Conservation (phyloP, 2,888 invertebrate genomes). For the Drosophila helvetica region DNA sequence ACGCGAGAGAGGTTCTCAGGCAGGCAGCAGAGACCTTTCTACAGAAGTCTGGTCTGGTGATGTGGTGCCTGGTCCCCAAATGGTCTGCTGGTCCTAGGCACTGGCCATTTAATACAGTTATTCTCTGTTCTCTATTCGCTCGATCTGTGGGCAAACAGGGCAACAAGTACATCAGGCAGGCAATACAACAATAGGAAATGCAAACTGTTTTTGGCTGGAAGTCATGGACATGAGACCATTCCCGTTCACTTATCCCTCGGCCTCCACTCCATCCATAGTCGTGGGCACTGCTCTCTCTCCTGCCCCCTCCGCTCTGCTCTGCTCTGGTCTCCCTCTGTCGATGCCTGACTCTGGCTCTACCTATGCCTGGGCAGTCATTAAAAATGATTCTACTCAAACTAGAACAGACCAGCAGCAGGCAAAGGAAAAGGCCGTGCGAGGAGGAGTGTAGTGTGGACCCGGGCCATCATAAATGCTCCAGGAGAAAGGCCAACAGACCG, state of each 20-base stretch:
- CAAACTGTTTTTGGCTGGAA: slow-evolving; percentile 59
- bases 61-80: slow-evolving; percentile 1
- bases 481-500: slow-evolving; percentile 37
- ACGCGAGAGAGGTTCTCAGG: slow-evolving; percentile 40
- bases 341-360: slow-evolving; percentile 12
- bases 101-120: slow-evolving; percentile 78
- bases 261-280: slow-evolving; percentile 24
- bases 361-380: slow-evolving; percentile 63
- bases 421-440: slow-evolving; percentile 16
- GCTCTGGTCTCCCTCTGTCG: slow-evolving; percentile 27
- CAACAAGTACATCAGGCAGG: slow-evolving; percentile 40
- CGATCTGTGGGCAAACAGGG: slow-evolving; percentile 14
- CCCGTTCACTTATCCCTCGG: slow-evolving; percentile 45
- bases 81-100: slow-evolving; percentile 48
- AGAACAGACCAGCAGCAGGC: slow-evolving; percentile 59
- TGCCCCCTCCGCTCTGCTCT: slow-evolving; percentile 33
- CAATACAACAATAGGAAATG: slow-evolving; percentile 45
- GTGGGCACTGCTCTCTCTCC: slow-evolving; percentile 30
- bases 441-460: slow-evolving; percentile 1
- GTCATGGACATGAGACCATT: slow-evolving; percentile 53
- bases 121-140: slow-evolving; percentile 39
- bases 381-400: slow-evolving; percentile 71
- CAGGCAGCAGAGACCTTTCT: slow-evolving; percentile 27
- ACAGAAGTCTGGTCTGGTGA: slow-evolving; percentile 1
- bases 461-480: slow-evolving; percentile 39